These are phyloP conservation scores for Epistrophella euchroma DNA, from an alignment of 2,888 invertebrate genomes.

Conservation along the genomic window DNA sequence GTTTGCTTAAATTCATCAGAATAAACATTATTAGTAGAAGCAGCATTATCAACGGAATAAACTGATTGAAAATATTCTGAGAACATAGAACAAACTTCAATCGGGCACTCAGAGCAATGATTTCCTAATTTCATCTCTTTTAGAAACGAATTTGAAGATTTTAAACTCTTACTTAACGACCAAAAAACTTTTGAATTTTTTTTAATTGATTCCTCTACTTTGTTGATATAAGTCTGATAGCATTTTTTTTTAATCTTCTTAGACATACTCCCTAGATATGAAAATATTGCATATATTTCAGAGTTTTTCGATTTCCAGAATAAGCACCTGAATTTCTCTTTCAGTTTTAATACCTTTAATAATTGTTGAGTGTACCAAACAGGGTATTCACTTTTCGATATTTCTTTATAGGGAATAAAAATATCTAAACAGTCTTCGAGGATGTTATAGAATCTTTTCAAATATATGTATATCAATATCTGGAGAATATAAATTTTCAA, in stretches of 20 bases:
- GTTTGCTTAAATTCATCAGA: too few relatives aligned
- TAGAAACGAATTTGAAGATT: too few relatives aligned
- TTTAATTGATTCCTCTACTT: not conserved
- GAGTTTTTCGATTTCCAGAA: not conserved
- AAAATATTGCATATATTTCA: not conserved
- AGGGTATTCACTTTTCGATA: not conserved
- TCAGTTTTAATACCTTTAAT: too few relatives aligned
- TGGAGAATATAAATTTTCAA: not conserved
- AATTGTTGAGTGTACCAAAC: not conserved
- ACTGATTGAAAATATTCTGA: not conserved
- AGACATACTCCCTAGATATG: not conserved
- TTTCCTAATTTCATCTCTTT: too few relatives aligned
- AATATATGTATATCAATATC: not conserved
- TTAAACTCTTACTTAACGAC: too few relatives aligned
- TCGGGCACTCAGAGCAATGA: not conserved
- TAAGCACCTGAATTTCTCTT: not conserved
- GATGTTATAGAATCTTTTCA: not conserved
- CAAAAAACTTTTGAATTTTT: not conserved
- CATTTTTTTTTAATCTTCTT: not conserved
- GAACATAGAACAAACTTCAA: not conserved
- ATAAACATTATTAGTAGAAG: too few relatives aligned
- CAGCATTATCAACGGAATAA: too few relatives aligned
- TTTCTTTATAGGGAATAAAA: not conserved
- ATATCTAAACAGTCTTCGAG: not conserved
- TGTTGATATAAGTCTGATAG: not conserved